These are phyloP conservation scores for Sebastes minor DNA, from an alignment of 2,797 vertebrate genomes.

Conservation along the genomic window DNA sequence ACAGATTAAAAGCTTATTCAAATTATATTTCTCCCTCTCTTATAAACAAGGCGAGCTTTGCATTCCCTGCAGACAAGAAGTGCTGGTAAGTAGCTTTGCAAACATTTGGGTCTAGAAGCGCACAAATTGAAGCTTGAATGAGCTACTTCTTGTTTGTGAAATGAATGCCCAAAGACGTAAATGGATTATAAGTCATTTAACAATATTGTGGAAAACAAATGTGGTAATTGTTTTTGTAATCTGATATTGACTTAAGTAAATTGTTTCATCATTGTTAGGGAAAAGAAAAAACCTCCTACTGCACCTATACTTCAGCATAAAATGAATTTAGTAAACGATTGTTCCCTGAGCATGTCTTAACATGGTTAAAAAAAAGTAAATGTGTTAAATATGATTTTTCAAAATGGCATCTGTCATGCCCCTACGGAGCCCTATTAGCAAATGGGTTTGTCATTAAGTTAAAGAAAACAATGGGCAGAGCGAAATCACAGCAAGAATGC, in stretches of 20 bases:
- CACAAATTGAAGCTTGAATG: slow-evolving; percentile 68
- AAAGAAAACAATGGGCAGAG: slow-evolving; percentile 13
- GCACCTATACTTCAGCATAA: background rate
- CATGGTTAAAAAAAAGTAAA: background rate
- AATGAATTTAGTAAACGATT: slow-evolving; percentile 15
- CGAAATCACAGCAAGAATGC: slow-evolving; percentile 5
- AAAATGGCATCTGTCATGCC: slow-evolving; percentile 39
- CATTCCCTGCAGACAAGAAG: slow-evolving; percentile 64
- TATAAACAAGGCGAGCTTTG: slow-evolving; percentile 68
- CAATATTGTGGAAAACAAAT: slow-evolving; percentile 59
- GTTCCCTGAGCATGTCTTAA: slow-evolving; percentile 9
- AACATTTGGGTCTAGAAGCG: slow-evolving; percentile 68
- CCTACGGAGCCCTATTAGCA: slow-evolving; percentile 2
- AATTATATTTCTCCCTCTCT: slow-evolving; percentile 70
- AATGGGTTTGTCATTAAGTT: slow-evolving; percentile 17
- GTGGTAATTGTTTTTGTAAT: slow-evolving; percentile 61
- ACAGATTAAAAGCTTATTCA: slow-evolving; percentile 82
- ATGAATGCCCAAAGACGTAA: slow-evolving; percentile 66
- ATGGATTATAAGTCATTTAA: slow-evolving; percentile 65
- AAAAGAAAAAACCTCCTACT: background rate
- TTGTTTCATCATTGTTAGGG: slow-evolving; percentile 21
- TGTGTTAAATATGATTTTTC: slow-evolving; percentile 22
- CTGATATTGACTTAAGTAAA: slow-evolving; percentile 59
- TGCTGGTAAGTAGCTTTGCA: slow-evolving; percentile 75
- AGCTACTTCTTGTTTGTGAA: slow-evolving; percentile 62